Evolutionary conservation across 2,113 vertebrate species (phyloP), one percentile per base, ranked within the genome.

Genomic region (Glareola pratincola): DNA sequence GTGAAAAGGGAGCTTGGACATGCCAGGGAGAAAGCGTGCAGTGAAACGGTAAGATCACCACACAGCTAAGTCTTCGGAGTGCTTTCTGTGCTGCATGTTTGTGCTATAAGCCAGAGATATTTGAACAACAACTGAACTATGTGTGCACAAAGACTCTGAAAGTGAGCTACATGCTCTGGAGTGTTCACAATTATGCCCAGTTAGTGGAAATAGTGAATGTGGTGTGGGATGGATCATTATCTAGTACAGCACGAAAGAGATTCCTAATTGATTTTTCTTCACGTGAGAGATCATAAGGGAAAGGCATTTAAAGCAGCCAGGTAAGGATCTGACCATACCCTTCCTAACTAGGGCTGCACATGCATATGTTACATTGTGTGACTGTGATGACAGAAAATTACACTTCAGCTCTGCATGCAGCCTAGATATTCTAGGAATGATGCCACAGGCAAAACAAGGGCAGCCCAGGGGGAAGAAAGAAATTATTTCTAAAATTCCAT

Each of bases 401-500:
- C 26, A 51, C 47, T 71, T 84, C 75, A 84, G 32, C 54, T 59
- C 83, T 94, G 56, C 76, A 85, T 34, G 29, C 27, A 78, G n/a
- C 36, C 56, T 71, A 63, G 32, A 54, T 94, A 89, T 81, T 89
- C 72, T 72, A 92, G 51, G 64, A 94, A 78, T 81, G 15, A 84
- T 78, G 63, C 41, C 8, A 23, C 7, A 71, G 73, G 69, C 29
- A 87, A 96, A 91, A 83, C 3, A 32, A 67, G 47, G 41, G 73
- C 34, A 92, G 47, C 64, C 59, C 54, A 80, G 76, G 39, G 51
- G 59, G n/a, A 92, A 95, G 45, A 91, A 94, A 92, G 50, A 81
- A 84, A 94, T 92, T 73, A 76, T 92, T 85, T 95, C 59, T 87
- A 71, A 96, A 95, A 92, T 88, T 94, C 68, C 59, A n/a, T 94